Evolutionary conservation across 2,113 vertebrate genomes (phyloP), one percentile per base, ranked within the genome.

Genomic region (Leucopternis melanops): DNA sequence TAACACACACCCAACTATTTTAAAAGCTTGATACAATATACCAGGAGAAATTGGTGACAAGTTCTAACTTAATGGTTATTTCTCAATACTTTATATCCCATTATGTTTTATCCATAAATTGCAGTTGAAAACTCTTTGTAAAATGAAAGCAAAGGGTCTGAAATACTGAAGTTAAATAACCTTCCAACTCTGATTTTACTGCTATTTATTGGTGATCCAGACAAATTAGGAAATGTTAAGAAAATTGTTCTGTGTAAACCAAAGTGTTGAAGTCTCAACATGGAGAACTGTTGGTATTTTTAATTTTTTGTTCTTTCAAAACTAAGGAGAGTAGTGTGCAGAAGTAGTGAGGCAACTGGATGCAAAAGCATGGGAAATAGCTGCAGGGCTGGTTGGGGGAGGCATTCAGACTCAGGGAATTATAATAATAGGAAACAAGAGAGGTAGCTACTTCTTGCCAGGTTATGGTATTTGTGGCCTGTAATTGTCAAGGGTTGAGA

Each of bases 391-490:
- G n/a, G 25, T 2, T 40, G 21, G 27, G 32, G 16, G 36, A 49
- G 42, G 16, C 29, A 4, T 55, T 77, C 2, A 8, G 27, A 12
- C 34, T 69, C 27, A 4, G 26, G 26, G 54, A 73, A 23, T 55
- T 38, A 0, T 0, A 4, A 0, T 50, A n/a, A 18, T 1, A 1
- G n/a, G 11, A 63, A 55, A 42, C 0, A 27, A 16, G 36, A 67
- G 36, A 45, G 25, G n/a, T 38, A 69, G 16, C 65, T 45, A 0
- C 67, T 62, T 36, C 8, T 6, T 86, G 21, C 40, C 40, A 22
- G 31, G 23, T 47, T 9, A 11, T 8, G 10, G 16, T 10, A 10
- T 66, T 77, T 73, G 32, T 47, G 44, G 14, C 32, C 38, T 40
- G 7, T 21, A 11, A 9, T 17, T 34, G 38, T 22, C 34, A 22